These are phyloP conservation scores for Karalla daura DNA, from an alignment of 2,797 vertebrate genomes.

Conservation along the genomic window DNA sequence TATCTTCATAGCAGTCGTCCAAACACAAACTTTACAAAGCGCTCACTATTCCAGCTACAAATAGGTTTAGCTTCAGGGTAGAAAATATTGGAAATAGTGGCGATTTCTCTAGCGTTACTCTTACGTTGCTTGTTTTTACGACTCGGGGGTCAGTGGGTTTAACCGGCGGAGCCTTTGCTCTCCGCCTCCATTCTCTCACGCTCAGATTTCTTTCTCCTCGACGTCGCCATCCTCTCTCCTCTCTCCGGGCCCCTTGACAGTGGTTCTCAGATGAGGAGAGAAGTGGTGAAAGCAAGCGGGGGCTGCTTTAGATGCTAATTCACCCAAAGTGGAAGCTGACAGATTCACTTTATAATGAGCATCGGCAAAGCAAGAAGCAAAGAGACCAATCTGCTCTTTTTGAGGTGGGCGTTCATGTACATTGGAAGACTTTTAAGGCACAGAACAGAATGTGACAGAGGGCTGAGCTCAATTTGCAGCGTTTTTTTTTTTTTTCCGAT, in stretches of 20 bases:
- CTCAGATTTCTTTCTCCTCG: constrained; percentile 48
- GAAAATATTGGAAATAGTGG: constrained; percentile 30
- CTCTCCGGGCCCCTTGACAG: constrained; percentile 31
- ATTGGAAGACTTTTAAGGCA: constrained; percentile 20
- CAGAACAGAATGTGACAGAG: not conserved
- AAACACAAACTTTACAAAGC: constrained; percentile 45
- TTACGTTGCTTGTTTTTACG: constrained; percentile 26
- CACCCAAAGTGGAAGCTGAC: constrained; percentile 66
- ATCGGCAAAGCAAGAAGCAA: constrained; percentile 47
- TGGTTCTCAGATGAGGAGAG: constrained; percentile 45
- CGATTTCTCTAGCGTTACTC: constrained; percentile 35
- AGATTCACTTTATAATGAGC: constrained; percentile 70
- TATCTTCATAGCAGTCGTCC: constrained; percentile 35
- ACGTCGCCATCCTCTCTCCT: constrained; percentile 16
- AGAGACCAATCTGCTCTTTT: constrained; percentile 35
- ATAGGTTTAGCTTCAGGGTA: constrained; percentile 26
- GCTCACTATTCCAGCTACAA: constrained; percentile 24
- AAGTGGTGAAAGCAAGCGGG: constrained; percentile 41
- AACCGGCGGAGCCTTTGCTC: constrained; percentile 36
- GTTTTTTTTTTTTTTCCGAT: constrained; percentile 34
- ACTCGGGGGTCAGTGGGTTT: constrained; percentile 67
- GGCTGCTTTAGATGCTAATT: constrained; percentile 66
- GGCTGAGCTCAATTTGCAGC: constrained; percentile 11
- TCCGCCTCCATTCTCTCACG: constrained; percentile 40
- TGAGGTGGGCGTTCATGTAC: constrained; percentile 31